Percentiles rank a stretch among this genome's conserved stretches.
Conservation (phyloP, 1,140 invertebrate genomes). For the Lasioglossum albipes region DNA sequence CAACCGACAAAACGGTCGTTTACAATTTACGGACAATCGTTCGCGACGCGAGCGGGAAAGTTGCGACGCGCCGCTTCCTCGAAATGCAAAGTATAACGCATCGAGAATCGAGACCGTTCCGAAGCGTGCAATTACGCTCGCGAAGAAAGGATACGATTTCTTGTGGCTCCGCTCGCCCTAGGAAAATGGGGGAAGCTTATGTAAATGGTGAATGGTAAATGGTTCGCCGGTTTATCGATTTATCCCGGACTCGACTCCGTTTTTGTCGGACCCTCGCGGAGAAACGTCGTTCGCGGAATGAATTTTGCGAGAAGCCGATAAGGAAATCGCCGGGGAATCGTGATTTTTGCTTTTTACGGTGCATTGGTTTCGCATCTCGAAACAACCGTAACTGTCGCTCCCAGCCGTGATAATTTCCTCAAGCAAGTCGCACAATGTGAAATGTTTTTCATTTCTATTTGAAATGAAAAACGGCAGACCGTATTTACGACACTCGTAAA, state of each 20-base stretch:
- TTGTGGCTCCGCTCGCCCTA: not conserved
- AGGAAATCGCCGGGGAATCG: not conserved
- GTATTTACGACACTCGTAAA: too few relatives aligned
- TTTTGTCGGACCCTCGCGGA: constrained; percentile 13
- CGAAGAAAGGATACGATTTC: not conserved
- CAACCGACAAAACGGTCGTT: too few relatives aligned
- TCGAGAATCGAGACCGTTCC: not conserved
- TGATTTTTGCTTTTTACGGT: not conserved
- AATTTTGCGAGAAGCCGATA: constrained; percentile 9
- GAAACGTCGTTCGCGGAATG: not conserved
- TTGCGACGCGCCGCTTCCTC: not conserved
- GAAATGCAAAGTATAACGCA: not conserved
- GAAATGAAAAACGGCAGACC: too few relatives aligned
- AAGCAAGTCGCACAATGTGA: too few relatives aligned
- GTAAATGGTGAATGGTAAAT: not conserved
- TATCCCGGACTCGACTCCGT: constrained; percentile 22
- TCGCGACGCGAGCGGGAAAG: not conserved
- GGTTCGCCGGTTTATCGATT: not conserved
- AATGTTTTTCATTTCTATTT: too few relatives aligned
- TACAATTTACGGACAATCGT: too few relatives aligned
- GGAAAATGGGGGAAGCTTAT: not conserved
- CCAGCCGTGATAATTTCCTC: too few relatives aligned
- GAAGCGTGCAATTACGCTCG: not conserved
- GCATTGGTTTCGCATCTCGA: not conserved
- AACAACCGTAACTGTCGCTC: not conserved